Conservation (phyloP, 2,888 invertebrate species). For the Diplazon laetatorius region DNA sequence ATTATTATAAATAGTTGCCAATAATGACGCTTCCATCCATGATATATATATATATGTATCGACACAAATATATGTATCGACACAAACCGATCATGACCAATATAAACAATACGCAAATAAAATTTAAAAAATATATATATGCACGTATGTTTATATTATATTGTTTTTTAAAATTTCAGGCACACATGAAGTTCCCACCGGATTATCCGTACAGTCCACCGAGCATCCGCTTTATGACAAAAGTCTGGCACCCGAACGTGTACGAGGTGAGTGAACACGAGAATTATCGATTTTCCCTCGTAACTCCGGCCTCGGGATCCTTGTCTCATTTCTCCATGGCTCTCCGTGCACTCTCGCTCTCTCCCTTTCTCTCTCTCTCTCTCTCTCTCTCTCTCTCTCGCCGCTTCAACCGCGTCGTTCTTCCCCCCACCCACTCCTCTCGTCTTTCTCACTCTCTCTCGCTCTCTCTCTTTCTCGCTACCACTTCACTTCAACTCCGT, state of each 20-base stretch:
- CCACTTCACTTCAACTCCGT: constrained; percentile 40
- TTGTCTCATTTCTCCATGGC: constrained; percentile 36
- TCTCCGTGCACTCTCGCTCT: constrained; percentile 14
- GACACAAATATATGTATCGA: not conserved
- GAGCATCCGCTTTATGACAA: constrained; percentile 97
- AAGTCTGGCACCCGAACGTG: constrained; percentile 99
- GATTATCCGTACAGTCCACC: constrained; percentile 99
- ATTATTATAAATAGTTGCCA: too few species aligned
- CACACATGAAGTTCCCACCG: constrained; percentile 98
- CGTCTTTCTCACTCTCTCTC: too few species aligned
- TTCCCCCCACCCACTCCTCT: not conserved
- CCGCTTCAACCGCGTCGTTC: not conserved
- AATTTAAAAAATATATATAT: not conserved
- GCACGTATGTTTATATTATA: not conserved
- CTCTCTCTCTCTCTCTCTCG: constrained; percentile 32
- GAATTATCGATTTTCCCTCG: constrained; percentile 71
- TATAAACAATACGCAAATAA: too few species aligned
- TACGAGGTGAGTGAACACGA: constrained; percentile 93
- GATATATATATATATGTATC: not conserved
- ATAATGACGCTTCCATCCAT: too few species aligned
- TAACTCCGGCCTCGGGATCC: constrained; percentile 44
- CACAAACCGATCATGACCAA: too few species aligned
- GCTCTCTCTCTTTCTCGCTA: too few species aligned
- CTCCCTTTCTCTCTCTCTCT: constrained; percentile 29
- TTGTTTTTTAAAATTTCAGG: constrained; percentile 86